Evolutionary conservation across 2,797 vertebrate species (phyloP), one percentile per base, ranked within the genome.

Genomic region (Coracias cyanogaster): DNA sequence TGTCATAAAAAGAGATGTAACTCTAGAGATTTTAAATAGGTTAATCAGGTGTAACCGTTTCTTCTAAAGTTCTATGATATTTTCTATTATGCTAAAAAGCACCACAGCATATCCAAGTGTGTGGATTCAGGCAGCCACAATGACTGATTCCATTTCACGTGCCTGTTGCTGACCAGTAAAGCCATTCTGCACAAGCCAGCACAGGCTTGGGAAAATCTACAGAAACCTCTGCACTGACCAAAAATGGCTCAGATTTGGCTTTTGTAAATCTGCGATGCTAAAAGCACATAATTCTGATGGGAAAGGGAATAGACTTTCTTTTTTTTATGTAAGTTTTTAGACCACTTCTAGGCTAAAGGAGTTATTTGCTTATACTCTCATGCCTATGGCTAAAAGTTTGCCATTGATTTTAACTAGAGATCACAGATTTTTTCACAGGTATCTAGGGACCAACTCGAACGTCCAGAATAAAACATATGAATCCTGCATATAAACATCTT

Each of bases 21-120:
- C 97, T 97, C 94, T n/a, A 70, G 97, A 98, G 96, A 96, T 87
- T 97, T 96, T 91, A 83, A 96, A 96, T 96, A 97, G 97, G 97
- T 98, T 97, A 97, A 98, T 98, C 97, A 97, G 96, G 95, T 66
- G 55, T 96, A 97, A 87, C 95, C 19, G 60, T 96, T 96, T 84
- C 96, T 95, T 94, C 93, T 95, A 22, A 97, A 97, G 93, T 97
- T 96, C 93, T 95, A 58, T 96, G 82, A 87, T 97, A 83, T 95
- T 95, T 94, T 86, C 57, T 79, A 78, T 93, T 77, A 57, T 14
- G 52, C 39, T 96, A 76, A 95, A 97, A 98, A 95, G 82, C 95
- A 94, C 77, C 96, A 84, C 86, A 94, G 80, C 77, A 72, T 25
- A 73, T 71, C 79, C 94, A 92, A 93, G 91, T 66, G 48, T 21